These are phyloP conservation scores for Himalopsyche japonica DNA, from an alignment of 2,888 invertebrate species.

Conservation along the genomic window DNA sequence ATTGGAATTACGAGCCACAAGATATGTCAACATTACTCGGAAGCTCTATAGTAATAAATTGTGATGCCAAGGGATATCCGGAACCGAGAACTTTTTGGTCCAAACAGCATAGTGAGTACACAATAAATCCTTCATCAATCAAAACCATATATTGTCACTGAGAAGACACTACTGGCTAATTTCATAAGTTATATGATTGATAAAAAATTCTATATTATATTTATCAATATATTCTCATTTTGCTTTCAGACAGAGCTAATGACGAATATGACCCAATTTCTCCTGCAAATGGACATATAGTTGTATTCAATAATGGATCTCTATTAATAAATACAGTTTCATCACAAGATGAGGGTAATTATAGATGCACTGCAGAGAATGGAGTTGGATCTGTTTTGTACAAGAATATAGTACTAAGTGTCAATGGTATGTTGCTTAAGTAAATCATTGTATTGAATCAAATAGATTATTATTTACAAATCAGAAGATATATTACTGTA, in stretches of 20 bases:
- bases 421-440: constrained; percentile 66
- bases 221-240: not conserved
- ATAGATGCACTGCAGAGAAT: constrained; percentile 83
- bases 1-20: constrained; percentile 75
- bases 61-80: constrained; percentile 80
- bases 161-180: too few species aligned
- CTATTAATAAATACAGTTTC: constrained; percentile 72
- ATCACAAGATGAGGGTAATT: constrained; percentile 80
- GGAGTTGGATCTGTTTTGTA: constrained; percentile 79
- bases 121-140: too few species aligned
- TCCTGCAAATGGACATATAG: constrained; percentile 51
- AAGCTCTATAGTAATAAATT: constrained; percentile 72
- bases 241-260: constrained; percentile 55
- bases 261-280: constrained; percentile 62
- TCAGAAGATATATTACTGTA: too few species aligned
- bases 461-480: not conserved
- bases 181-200: too few species aligned
- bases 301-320: constrained; percentile 69
- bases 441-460: too few species aligned
- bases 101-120: constrained; percentile 67
- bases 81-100: constrained; percentile 74
- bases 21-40: constrained; percentile 75
- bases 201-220: too few species aligned
- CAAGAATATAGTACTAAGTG: constrained; percentile 78
- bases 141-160: too few species aligned